Base-by-base conservation (phyloP, 1,140 invertebrate genomes). In the Papilio xuthus region DNA sequence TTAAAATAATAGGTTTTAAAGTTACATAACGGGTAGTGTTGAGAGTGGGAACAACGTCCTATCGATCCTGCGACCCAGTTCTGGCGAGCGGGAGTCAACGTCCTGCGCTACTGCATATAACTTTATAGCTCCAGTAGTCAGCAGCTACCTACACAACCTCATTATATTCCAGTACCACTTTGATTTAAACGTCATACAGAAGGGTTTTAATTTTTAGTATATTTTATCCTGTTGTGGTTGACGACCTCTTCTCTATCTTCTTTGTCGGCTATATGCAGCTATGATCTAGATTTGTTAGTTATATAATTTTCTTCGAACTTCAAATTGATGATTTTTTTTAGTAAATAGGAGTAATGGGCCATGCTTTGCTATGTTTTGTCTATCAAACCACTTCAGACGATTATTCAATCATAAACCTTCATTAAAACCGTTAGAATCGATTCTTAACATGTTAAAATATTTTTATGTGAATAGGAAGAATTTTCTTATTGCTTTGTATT, bases 61-160 rank as follows among this genome's bases (percentile, higher is more conserved):
- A 80, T 82, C 78, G 78, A 80, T 77, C 75, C 69, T 78, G 78
- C 47, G 78, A 71, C 78, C 78, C 69, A 78, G 10, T 72, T 78
- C 50, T 50, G 18, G 47, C 26, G 3, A 23, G 41, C 53, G 44
- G 67, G 44, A 78, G 77, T 78, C 77, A 78, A 70, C 50, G 78
- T 41, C 69, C 70, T 73, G 15, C 26, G 60, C 26, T 28, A 67
- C 60, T 67, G 60, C 60, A 18, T 28, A 67, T 67, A 56, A 9
- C 18, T 20, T 23, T 44, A 44, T 44, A 53, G 50, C 18, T 9
- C 50, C n/a, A 20, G n/a, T 53, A 50, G 18, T 8, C 23, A 63
- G 56, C 23, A 23, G 23, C 12, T 26, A 67, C 26, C 12, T 63
- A 67, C 26, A 12, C 50, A 53, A 20, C 50, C 50, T 53, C 50